phyloP scores from a whole-genome alignment of 2,797 vertebrate species.

The Passerculus sandwichensis region DNA sequence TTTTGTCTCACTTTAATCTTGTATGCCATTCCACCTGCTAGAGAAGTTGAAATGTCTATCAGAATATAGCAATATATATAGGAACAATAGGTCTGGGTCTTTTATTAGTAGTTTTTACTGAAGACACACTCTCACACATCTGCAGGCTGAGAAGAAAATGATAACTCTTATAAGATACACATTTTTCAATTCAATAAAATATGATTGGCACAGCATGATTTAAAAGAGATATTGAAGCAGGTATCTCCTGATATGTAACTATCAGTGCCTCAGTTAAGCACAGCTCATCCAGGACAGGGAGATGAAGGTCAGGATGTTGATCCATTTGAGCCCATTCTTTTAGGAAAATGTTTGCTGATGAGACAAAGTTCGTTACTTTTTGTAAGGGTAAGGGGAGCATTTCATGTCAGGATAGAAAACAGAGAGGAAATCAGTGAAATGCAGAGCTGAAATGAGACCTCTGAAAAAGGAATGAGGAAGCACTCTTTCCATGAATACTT shows the following conservation, averaged over 20 bases:
- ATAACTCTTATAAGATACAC: neutral
- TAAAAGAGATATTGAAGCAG: neutral
- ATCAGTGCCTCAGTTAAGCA: neutral
- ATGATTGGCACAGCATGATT: neutral
- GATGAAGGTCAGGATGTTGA: neutral
- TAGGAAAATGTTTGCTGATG: neutral
- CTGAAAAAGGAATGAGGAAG: neutral
- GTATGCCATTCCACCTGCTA: neutral
- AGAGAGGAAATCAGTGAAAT: neutral
- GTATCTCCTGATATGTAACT: neutral
- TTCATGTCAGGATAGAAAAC: neutral
- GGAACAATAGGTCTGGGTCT: neutral
- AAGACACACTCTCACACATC: neutral
- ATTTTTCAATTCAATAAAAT: constrained; percentile 24
- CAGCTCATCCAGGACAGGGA: neutral
- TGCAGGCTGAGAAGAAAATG: neutral
- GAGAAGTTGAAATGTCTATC: neutral
- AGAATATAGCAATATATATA: neutral
- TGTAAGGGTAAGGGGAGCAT: neutral
- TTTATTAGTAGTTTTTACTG: neutral
- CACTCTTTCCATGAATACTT: neutral
- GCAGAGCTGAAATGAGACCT: neutral
- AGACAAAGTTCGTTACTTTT: neutral
- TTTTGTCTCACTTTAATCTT: neutral
- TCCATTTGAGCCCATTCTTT: neutral